Conservation (phyloP, 92 coral and sea anemone genomes). For the Siderastrea radians region DNA sequence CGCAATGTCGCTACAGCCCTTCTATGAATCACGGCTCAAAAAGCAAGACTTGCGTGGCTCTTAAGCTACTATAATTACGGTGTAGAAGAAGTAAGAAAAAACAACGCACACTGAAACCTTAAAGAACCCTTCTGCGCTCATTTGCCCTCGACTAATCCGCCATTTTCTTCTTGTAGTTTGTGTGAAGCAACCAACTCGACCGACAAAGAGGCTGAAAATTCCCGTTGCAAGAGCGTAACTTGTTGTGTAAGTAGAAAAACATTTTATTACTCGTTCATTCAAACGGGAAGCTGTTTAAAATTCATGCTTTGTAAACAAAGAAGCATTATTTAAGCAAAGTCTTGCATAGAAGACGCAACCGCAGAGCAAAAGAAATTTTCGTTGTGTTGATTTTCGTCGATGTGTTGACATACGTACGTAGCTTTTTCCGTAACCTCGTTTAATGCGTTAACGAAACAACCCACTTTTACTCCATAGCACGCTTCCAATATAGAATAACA, state of each 20-base stretch:
- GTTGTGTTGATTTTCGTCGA: constrained; percentile 24
- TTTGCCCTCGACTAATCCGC: neutral
- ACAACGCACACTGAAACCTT: neutral
- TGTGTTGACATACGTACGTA: constrained; percentile 1
- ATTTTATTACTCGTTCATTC: constrained; percentile 46
- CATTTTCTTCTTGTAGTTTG: constrained; percentile 24
- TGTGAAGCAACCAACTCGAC: constrained; percentile 34
- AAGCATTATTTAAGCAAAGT: constrained; percentile 36
- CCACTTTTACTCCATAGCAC: constrained; percentile 36
- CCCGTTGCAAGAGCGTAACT: constrained; percentile 54
- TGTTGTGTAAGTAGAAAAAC: constrained; percentile 73
- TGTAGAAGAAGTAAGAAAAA: constrained; percentile 14
- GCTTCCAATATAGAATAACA: constrained; percentile 36
- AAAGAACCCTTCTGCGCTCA: neutral
- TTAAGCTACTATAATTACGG: constrained; percentile 21
- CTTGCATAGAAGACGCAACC: constrained; percentile 8
- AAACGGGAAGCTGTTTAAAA: constrained; percentile 40
- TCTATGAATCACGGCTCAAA: neutral
- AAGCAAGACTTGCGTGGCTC: neutral
- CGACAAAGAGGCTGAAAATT: neutral
- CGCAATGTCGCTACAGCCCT: neutral
- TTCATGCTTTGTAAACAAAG: constrained; percentile 59
- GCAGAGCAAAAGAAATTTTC: neutral
- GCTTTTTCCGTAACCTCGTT: neutral
- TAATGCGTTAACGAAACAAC: neutral